Conservation (phyloP, 2,797 vertebrate genomes). For the Acipenser oxyrinchus region DNA sequence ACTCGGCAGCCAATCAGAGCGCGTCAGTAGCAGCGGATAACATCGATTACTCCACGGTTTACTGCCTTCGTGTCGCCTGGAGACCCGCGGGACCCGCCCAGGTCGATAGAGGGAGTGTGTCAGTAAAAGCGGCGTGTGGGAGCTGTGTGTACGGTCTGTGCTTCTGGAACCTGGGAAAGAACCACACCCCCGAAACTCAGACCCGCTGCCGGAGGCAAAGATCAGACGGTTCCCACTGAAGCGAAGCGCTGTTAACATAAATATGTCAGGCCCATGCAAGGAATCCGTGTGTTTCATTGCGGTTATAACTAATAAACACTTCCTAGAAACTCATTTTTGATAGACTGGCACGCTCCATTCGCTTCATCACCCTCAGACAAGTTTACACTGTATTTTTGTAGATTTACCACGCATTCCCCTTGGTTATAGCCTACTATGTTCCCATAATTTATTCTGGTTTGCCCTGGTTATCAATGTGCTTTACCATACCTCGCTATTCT, state of each 20-base stretch:
- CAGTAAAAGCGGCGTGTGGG: not conserved
- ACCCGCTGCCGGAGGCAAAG: conserved; percentile 21
- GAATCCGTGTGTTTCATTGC: too few relatives aligned
- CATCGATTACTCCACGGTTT: conserved; percentile 52
- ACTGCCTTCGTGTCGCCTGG: conserved; percentile 34
- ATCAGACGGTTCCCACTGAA: not conserved
- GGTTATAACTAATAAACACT: too few relatives aligned
- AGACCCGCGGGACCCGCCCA: not conserved
- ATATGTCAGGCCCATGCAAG: not conserved
- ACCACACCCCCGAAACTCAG: conserved; percentile 44
- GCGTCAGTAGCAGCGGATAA: conserved; percentile 53
- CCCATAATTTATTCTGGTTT: too few relatives aligned
- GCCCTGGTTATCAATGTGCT: too few relatives aligned
- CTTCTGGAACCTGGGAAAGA: conserved; percentile 27
- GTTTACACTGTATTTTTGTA: too few relatives aligned
- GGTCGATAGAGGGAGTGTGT: conserved; percentile 26
- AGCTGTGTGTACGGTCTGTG: too few relatives aligned
- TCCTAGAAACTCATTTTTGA: too few relatives aligned
- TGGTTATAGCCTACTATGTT: too few relatives aligned
- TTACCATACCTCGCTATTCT: too few relatives aligned
- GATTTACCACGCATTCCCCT: too few relatives aligned
- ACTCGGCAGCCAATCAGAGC: conserved; percentile 57
- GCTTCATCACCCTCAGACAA: too few relatives aligned
- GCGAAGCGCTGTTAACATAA: not conserved
- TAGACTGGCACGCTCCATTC: too few relatives aligned